These are phyloP conservation scores for Malurus cyaneus DNA, from an alignment of 2,113 vertebrate genomes.

Conservation along the genomic window DNA sequence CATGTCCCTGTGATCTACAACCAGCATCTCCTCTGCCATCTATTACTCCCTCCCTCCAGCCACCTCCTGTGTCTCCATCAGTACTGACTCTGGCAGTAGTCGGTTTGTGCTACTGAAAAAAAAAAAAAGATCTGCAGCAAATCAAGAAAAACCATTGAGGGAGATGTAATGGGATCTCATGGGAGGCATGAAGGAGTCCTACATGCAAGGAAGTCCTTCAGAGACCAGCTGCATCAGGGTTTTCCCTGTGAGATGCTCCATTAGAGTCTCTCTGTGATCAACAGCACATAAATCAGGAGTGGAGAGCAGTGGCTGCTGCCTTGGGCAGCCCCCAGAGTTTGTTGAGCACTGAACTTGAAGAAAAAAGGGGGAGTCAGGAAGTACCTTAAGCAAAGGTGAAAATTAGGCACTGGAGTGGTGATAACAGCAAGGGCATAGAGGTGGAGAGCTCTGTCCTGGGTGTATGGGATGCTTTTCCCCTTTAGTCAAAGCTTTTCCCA, in stretches of 20 bases:
- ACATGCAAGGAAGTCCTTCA: background rate
- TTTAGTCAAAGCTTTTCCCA: background rate
- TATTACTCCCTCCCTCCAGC: background rate
- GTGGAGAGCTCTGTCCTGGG: background rate
- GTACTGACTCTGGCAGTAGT: background rate
- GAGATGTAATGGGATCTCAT: background rate
- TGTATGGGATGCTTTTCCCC: background rate
- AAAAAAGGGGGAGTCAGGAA: background rate
- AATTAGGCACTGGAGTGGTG: background rate
- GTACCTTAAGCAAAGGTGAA: background rate
- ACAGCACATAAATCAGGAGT: background rate
- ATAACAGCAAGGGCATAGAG: background rate
- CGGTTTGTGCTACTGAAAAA: background rate
- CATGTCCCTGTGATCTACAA: background rate
- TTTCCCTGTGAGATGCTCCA: background rate
- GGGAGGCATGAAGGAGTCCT: background rate
- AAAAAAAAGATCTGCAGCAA: background rate
- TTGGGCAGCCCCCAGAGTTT: background rate
- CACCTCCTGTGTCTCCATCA: background rate
- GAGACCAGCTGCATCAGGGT: background rate
- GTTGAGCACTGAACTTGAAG: background rate
- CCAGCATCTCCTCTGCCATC: background rate
- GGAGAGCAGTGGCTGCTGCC: background rate
- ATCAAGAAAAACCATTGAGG: background rate
- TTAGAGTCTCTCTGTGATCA: background rate